Evolutionary conservation across 2,113 vertebrate genomes (phyloP).

Genomic region (Alethe diademata): DNA sequence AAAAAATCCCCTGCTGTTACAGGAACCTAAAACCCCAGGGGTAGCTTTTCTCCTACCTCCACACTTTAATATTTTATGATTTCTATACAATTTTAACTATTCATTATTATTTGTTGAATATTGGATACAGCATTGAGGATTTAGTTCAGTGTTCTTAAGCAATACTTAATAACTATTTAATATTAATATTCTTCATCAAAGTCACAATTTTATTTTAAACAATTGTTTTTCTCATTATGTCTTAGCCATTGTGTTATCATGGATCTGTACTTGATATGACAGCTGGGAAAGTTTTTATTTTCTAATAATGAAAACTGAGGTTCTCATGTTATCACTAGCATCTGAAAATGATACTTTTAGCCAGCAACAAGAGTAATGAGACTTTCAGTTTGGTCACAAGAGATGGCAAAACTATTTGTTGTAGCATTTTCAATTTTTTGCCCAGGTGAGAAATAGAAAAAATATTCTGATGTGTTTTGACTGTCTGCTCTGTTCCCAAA

Average conservation of each 20-base stretch:
- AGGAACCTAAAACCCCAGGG: neutral
- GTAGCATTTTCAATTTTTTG: conserved; percentile 24
- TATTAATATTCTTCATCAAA: conserved; percentile 24
- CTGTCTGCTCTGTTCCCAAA: neutral
- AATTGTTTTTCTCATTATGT: neutral
- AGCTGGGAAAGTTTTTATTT: conserved; percentile 14
- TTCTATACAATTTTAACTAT: neutral
- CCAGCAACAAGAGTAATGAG: conserved; percentile 30
- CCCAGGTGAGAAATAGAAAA: conserved; percentile 22
- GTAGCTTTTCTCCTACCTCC: neutral
- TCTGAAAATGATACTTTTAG: conserved; percentile 16
- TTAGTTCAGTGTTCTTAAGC: neutral
- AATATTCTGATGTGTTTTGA: conserved; percentile 32
- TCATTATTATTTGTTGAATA: neutral
- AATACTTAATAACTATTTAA: neutral
- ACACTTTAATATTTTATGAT: neutral
- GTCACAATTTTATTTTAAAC: neutral
- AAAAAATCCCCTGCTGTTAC: neutral
- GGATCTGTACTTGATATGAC: neutral
- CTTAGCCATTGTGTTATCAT: neutral
- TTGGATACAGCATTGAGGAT: neutral
- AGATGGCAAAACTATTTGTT: conserved; percentile 18
- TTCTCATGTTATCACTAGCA: neutral
- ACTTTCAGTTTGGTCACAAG: conserved; percentile 4
- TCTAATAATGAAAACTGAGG: conserved; percentile 14